Conservation (phyloP, 2,113 vertebrate species). For the Eurystomus gularis region DNA sequence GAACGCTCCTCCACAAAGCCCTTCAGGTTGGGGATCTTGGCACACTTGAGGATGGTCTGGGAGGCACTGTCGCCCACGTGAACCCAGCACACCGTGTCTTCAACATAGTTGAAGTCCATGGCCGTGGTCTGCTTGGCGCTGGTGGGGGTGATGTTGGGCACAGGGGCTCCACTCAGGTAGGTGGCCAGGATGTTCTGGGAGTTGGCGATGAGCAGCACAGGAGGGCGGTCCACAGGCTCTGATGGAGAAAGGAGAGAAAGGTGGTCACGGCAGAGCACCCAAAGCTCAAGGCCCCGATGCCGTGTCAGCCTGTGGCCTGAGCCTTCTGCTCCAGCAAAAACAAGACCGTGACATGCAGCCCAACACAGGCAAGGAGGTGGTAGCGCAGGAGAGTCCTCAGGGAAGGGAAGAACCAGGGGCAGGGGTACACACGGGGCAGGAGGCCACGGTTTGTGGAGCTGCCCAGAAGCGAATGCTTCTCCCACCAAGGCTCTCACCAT, state of each 20-base stretch:
- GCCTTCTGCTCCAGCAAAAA: neutral
- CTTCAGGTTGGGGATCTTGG: constrained; percentile 90
- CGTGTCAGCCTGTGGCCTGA: rapidly evolving
- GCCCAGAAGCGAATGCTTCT: rapidly evolving
- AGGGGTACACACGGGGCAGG: rapidly evolving
- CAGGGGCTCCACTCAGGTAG: constrained; percentile 81
- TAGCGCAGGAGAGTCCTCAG: neutral
- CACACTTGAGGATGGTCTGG: constrained; percentile 90
- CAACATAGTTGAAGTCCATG: constrained; percentile 93
- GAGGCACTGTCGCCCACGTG: constrained; percentile 87
- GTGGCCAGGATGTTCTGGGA: constrained; percentile 95
- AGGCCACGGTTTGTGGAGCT: rapidly evolving
- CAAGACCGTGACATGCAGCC: rapidly evolving
- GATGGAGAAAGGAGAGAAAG: neutral
- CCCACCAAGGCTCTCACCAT: constrained; percentile 73
- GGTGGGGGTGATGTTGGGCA: constrained; percentile 85
- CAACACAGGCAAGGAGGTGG: rapidly evolving
- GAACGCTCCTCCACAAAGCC: constrained; percentile 83
- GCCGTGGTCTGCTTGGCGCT: constrained; percentile 92
- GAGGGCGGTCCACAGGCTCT: constrained; percentile 91
- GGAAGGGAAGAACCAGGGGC: rapidly evolving
- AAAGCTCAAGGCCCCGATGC: rapidly evolving
- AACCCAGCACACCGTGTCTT: constrained; percentile 95
- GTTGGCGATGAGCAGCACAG: constrained; percentile 91
- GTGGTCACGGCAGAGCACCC: neutral